Evolutionary conservation across 2,797 vertebrate species (phyloP), one percentile per base, ranked within the genome.

Genomic region (Salarias fasciatus): DNA sequence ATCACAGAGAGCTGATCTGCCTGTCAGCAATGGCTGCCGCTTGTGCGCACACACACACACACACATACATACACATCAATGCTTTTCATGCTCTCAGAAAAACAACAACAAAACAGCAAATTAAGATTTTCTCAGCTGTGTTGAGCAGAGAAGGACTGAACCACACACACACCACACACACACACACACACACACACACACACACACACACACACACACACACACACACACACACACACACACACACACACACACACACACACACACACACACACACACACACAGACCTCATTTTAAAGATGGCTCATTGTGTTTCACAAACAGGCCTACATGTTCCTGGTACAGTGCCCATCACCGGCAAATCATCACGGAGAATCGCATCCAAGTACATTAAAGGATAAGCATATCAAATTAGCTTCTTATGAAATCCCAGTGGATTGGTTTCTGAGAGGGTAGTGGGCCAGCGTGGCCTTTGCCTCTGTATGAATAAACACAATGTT

Each of bases 1-100:
- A 90, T 88, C 84, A 83, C 79, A 84, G 81, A 68, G 80, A 54
- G 85, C 80, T 86, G 86, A 86, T 85, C 80, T 85, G 82, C 64
- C 83, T 80, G 75, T 87, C 78, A 84, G 84, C 75, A 45, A 70
- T 64, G 71, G 75, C 47, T 83, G 69, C 37, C 63, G 49, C 63
- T 24, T 53, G 8, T 18, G 24, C 38, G 29, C 45, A 29, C 46
- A 61, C 45, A 40, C 40, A 52, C 24, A 58, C 64, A 38, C 33
- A 45, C 24, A 58, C 64, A 38, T 33, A 45, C 43, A 53, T n/a
- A n/a, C 35, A 60, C 46, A 35, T 13, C 1, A 13, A 53, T 57
- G 50, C 69, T 72, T 77, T 49, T 67, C 24, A 38, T 42, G 68
- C 56, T 63, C 58, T 24, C 2, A 24, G 18, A 24, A 24, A 18